These are phyloP conservation scores for Allolobophora icterica DNA, from an alignment of 2,888 invertebrate species.

Conservation along the genomic window DNA sequence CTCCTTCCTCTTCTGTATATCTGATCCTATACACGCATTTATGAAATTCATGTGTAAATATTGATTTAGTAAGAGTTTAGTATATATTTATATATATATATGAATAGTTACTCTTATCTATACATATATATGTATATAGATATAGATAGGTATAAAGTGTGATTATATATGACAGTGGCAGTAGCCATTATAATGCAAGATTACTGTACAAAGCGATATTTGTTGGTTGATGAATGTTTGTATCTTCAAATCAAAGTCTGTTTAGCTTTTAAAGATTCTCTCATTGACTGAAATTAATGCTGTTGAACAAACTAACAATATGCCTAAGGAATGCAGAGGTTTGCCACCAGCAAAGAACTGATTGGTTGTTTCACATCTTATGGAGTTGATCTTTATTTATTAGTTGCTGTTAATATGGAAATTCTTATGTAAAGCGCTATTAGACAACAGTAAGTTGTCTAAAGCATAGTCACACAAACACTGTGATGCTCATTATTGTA, in stretches of 20 bases:
- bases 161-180: neutral
- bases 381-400: neutral
- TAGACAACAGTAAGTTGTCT: neutral
- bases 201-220: neutral
- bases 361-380: neutral
- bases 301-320: neutral
- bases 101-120: neutral
- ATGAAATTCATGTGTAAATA: neutral
- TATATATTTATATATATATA: neutral
- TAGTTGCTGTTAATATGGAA: neutral
- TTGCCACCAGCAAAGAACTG: neutral
- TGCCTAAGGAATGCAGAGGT: neutral
- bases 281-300: constrained; percentile 14
- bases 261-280: constrained; percentile 2
- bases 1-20: neutral
- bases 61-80: too few relatives aligned
- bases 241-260: neutral
- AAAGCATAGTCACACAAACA: too few relatives aligned
- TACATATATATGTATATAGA: neutral
- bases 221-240: constrained; percentile 7
- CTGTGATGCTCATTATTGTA: too few relatives aligned
- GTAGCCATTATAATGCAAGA: neutral
- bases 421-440: neutral
- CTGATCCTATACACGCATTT: neutral
- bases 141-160: neutral